These are phyloP conservation scores for Porphyrio hochstetteri DNA, from an alignment of 2,113 vertebrate species.

Conservation along the genomic window DNA sequence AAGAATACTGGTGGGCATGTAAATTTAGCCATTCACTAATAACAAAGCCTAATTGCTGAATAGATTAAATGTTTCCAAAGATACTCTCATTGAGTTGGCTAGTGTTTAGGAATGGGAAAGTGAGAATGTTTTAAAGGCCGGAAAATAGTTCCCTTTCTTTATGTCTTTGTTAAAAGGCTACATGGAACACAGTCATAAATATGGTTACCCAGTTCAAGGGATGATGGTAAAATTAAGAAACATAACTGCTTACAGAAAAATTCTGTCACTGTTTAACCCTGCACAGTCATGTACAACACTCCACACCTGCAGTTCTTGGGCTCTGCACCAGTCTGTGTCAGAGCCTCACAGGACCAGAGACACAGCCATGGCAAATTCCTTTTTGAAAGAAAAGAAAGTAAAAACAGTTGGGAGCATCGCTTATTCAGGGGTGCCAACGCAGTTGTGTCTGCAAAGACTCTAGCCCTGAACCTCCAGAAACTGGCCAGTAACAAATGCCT, in stretches of 20 bases:
- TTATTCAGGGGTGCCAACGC: not conserved
- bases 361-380: not conserved
- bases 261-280: not conserved
- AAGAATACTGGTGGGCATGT: not conserved
- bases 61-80: not conserved
- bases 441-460: not conserved
- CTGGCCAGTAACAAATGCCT: not conserved
- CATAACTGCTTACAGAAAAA: not conserved
- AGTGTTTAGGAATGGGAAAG: not conserved
- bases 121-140: not conserved
- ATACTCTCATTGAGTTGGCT: not conserved
- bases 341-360: not conserved
- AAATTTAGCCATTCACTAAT: not conserved
- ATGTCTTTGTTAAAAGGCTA: not conserved
- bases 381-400: not conserved
- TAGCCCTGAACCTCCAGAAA: not conserved
- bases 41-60: conserved; percentile 11
- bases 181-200: not conserved
- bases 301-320: not conserved
- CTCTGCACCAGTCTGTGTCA: not conserved
- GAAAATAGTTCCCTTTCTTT: not conserved
- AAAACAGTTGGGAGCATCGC: not conserved
- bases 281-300: not conserved
- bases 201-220: not conserved
- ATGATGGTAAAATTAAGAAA: not conserved